Conservation (phyloP, 2,797 vertebrate species). For the Tangara arthus region DNA sequence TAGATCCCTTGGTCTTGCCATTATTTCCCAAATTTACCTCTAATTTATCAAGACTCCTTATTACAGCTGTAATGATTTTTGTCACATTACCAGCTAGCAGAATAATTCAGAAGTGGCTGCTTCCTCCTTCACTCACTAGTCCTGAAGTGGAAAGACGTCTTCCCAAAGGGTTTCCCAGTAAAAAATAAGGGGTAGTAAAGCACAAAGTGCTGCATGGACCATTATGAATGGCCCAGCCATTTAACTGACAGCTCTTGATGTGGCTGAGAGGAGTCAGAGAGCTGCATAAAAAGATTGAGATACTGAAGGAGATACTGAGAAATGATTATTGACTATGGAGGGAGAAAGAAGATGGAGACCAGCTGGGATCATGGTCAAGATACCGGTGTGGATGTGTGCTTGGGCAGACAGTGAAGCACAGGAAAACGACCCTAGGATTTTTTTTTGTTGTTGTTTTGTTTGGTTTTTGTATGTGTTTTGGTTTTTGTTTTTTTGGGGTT, state of each 20-base stretch:
- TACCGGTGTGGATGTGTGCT: not conserved
- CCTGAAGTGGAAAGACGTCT: not conserved
- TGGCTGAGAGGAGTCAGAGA: not conserved
- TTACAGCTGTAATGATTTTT: not conserved
- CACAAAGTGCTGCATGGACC: not conserved
- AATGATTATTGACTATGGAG: not conserved
- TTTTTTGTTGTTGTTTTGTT: too few species aligned
- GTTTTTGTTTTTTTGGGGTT: not conserved
- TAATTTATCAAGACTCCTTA: not conserved
- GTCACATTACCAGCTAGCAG: not conserved
- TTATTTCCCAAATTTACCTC: not conserved
- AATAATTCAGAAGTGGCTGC: not conserved
- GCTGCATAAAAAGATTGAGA: not conserved
- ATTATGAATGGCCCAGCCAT: not conserved
- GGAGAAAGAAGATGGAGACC: not conserved
- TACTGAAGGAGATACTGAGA: not conserved
- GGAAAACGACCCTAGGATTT: not conserved
- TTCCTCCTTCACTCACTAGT: not conserved
- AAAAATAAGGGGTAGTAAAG: not conserved
- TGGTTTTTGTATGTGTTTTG: not conserved
- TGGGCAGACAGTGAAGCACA: not conserved
- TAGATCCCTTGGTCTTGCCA: not conserved
- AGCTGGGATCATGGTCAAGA: not conserved
- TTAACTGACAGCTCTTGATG: not conserved
- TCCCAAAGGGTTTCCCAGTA: not conserved